Percentiles rank a stretch among this genome's conserved stretches.
These are phyloP conservation scores for Drosophila monieri DNA, from an alignment of 2,888 invertebrate species.

Conservation along the genomic window DNA sequence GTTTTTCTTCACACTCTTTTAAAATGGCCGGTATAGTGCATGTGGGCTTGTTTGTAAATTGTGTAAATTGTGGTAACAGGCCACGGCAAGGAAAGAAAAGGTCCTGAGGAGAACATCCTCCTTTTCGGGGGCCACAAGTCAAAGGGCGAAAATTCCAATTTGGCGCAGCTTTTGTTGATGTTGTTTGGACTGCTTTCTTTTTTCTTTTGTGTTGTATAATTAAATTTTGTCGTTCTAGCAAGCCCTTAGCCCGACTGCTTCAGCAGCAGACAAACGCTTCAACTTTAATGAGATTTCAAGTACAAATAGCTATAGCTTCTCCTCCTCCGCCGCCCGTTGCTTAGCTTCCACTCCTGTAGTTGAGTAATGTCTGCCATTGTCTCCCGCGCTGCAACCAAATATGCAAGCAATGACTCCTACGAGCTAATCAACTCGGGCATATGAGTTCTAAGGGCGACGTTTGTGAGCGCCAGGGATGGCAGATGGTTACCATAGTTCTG, in stretches of 20 bases:
- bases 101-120: neutral
- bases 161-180: slow-evolving; percentile 57
- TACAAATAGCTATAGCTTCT: slow-evolving; percentile 59
- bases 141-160: slow-evolving; percentile 48
- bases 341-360: neutral
- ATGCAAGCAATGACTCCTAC: slow-evolving; percentile 56
- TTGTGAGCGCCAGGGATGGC: neutral
- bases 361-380: slow-evolving; percentile 56
- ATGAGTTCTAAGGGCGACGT: slow-evolving; percentile 11
- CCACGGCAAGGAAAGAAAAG: slow-evolving; percentile 4
- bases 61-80: slow-evolving; percentile 64
- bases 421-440: slow-evolving; percentile 61
- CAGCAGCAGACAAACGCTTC: slow-evolving; percentile 65
- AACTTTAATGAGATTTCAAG: slow-evolving; percentile 79
- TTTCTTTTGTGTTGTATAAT: slow-evolving; percentile 72
- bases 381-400: slow-evolving; percentile 59
- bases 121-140: slow-evolving; percentile 21
- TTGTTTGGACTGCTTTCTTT: slow-evolving; percentile 28
- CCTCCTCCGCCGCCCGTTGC: neutral
- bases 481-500: too few species aligned
- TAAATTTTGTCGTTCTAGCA: slow-evolving; percentile 76
- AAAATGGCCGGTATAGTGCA: slow-evolving; percentile 3
- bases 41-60: slow-evolving; percentile 32
- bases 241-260: slow-evolving; percentile 2
- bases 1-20: slow-evolving; percentile 39